Percentiles rank a stretch among this genome's conserved stretches.
Evolutionary conservation across 2,113 vertebrate species (phyloP).

Genomic region (Odocoileus virginianus): DNA sequence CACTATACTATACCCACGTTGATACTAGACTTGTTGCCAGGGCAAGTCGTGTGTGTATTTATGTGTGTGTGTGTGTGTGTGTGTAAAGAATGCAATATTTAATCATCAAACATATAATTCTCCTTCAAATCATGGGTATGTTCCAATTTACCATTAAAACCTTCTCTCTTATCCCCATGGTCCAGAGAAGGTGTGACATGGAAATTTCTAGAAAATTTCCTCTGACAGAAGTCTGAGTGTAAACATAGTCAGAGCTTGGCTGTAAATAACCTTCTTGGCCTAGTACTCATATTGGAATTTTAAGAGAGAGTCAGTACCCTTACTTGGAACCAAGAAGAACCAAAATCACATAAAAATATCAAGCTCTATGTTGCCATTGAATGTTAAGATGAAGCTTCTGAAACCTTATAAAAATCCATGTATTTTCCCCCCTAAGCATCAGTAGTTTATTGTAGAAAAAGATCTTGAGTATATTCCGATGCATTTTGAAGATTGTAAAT

Average conservation of each 20-base stretch:
- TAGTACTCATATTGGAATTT: neutral
- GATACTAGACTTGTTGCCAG: neutral
- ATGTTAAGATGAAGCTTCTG: neutral
- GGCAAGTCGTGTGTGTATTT: neutral
- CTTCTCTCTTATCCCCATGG: neutral
- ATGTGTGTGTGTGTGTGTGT: neutral
- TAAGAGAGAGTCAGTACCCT: neutral
- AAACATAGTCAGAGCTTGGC: neutral
- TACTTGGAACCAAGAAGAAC: neutral
- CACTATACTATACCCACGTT: fast-evolving
- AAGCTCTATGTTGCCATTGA: neutral
- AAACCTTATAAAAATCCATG: neutral
- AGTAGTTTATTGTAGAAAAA: neutral
- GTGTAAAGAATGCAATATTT: neutral
- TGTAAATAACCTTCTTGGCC: neutral
- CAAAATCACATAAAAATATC: neutral
- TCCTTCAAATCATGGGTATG: neutral
- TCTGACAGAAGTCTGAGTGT: neutral
- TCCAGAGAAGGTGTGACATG: neutral
- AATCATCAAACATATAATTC: neutral
- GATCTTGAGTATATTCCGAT: neutral
- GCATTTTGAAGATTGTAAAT: neutral
- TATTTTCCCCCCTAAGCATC: no score
- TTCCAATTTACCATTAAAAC: neutral
- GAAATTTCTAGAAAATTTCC: neutral